These are phyloP conservation scores for Prochilodus magdalenae DNA, from an alignment of 2,113 vertebrate species.

Conservation along the genomic window DNA sequence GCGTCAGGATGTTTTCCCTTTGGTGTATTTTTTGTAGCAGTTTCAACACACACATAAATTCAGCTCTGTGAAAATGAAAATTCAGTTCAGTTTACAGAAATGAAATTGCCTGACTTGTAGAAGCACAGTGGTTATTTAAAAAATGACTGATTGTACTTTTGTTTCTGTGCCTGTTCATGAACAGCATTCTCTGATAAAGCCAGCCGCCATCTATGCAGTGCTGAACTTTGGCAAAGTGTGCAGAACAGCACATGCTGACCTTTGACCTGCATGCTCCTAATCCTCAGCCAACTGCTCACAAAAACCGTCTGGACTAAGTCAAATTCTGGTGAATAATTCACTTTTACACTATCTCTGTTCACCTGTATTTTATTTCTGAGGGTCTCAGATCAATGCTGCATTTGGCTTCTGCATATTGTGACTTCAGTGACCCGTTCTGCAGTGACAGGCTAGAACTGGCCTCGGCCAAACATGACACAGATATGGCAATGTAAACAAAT, in stretches of 20 bases:
- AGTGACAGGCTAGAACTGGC: neutral
- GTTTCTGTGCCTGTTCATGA: neutral
- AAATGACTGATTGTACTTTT: neutral
- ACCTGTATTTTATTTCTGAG: neutral
- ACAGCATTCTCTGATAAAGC: neutral
- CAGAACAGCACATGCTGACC: neutral
- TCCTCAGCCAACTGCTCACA: neutral
- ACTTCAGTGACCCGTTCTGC: neutral
- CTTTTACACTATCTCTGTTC: too few species aligned
- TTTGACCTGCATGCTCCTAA: neutral
- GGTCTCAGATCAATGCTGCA: too few species aligned
- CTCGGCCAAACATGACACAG: neutral
- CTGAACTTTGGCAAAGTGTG: neutral
- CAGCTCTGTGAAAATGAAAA: neutral
- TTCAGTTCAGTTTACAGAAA: neutral
- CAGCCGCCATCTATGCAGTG: neutral
- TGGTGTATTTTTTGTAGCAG: neutral
- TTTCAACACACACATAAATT: neutral
- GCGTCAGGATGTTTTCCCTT: neutral
- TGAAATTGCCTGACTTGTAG: neutral
- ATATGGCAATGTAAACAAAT: slow-evolving; percentile 38
- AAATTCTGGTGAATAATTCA: neutral
- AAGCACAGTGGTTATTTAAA: neutral
- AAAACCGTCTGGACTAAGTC: neutral
- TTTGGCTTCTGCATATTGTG: neutral